Conservation (phyloP, 2,113 vertebrate genomes). For the Cyrtonyx montezumae region DNA sequence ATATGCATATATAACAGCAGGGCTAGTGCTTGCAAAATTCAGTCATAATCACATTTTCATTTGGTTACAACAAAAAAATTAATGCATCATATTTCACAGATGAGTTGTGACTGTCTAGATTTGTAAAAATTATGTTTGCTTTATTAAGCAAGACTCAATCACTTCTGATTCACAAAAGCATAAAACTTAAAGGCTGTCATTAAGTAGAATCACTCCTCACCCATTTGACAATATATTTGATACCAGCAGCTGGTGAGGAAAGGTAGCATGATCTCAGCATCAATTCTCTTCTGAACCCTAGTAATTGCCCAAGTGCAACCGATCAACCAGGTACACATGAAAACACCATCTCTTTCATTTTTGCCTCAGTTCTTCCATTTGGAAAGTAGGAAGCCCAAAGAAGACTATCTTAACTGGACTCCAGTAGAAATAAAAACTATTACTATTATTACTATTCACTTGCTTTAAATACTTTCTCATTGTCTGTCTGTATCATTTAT, state of each 20-base stretch:
- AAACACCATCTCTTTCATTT: neutral
- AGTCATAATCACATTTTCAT: neutral
- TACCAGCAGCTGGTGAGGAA: neutral
- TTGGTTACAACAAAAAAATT: neutral
- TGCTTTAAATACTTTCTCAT: neutral
- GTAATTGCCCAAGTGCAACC: neutral
- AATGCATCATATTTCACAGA: neutral
- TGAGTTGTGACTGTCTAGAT: neutral
- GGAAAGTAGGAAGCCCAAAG: neutral
- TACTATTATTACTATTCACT: neutral
- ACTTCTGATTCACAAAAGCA: neutral
- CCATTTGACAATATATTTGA: neutral
- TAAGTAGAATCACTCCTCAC: neutral
- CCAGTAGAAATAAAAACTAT: neutral
- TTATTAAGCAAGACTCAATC: neutral
- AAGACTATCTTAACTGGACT: neutral
- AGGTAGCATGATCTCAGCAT: neutral
- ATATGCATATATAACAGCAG: neutral
- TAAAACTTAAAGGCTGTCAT: neutral
- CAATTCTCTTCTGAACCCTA: neutral
- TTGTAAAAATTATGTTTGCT: neutral
- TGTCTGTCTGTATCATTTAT: neutral
- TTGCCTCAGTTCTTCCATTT: neutral
- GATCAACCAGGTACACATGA: neutral
- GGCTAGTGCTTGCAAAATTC: neutral